Evolutionary conservation across 2,113 vertebrate species (phyloP), one percentile per base, ranked within the genome.

Genomic region (Platichthys flesus): DNA sequence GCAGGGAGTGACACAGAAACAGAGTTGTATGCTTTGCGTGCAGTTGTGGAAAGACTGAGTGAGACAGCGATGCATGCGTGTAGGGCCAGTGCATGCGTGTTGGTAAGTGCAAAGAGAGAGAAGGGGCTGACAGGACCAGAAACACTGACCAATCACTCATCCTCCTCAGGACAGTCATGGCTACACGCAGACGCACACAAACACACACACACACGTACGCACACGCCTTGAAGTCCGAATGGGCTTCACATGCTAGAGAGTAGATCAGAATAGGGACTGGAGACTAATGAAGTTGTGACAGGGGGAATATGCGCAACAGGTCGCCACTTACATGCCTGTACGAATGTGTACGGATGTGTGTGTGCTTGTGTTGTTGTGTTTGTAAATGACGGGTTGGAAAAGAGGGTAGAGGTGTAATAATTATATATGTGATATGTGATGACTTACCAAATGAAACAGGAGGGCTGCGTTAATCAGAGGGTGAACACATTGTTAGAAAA

Each of bases 391-490:
- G 42, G 69, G 51, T 71, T 70, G 74, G 81, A 79, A 77, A 78
- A 54, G 13, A 21, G 26, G 8, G 28, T 37, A 52, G 60, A 80
- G 88, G 78, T 51, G 72, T 77, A 75, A 91, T 85, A 90, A 40
- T 85, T 85, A 89, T 88, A 85, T 85, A 90, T 89, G 88, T 85
- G 57, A 85, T 82, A 90, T 89, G 86, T 85, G 47, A 83, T 89
- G 89, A 95, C 94, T 95, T 95, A 94, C 94, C 94, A 94, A 94
- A 95, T 93, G 90, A 95, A 94, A 95, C 94, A 94, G 94, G 93
- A 94, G 80, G 93, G 93, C 93, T 94, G 94, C 93, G 88, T 92
- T 94, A 94, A 95, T 88, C 90, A 93, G 91, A 94, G 92, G 90
- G 85, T 92, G 92, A 93, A 94, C 90, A 93, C 79, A 91, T 31